These are phyloP conservation scores for Danio tinwini DNA, from an alignment of 2,797 vertebrate genomes.

Conservation along the genomic window DNA sequence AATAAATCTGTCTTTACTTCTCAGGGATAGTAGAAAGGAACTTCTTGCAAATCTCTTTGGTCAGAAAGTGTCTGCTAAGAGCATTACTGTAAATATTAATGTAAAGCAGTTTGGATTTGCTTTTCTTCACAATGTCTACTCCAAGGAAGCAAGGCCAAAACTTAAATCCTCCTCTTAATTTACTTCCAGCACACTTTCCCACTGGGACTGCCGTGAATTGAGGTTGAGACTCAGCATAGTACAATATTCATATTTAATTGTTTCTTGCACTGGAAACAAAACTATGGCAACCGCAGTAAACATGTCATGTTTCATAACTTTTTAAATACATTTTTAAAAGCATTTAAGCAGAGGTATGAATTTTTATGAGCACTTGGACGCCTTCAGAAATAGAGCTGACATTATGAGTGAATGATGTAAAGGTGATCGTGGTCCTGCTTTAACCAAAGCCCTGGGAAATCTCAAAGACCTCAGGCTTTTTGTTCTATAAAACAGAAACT, in stretches of 20 bases:
- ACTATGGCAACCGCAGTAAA: slow-evolving; percentile 70
- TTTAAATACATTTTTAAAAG: slow-evolving; percentile 75
- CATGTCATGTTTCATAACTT: slow-evolving; percentile 73
- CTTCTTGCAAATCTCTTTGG: slow-evolving; percentile 33
- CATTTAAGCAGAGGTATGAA: slow-evolving; percentile 65
- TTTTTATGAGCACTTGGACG: slow-evolving; percentile 71
- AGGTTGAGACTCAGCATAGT: slow-evolving; percentile 48
- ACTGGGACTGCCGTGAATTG: slow-evolving; percentile 50
- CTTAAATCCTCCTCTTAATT: slow-evolving; percentile 56
- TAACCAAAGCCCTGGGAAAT: slow-evolving; percentile 57
- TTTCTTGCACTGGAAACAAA: slow-evolving; percentile 71
- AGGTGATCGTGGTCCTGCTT: slow-evolving; percentile 65
- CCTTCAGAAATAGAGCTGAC: slow-evolving; percentile 74
- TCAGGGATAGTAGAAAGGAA: background rate
- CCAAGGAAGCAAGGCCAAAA: slow-evolving; percentile 22
- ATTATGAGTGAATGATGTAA: slow-evolving; percentile 71
- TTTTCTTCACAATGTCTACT: slow-evolving; percentile 24
- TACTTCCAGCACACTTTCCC: slow-evolving; percentile 32
- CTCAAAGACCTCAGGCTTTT: background rate
- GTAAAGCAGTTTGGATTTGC: slow-evolving; percentile 44
- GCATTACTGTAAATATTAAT: slow-evolving; percentile 44
- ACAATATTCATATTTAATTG: slow-evolving; percentile 66
- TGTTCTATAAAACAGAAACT: background rate
- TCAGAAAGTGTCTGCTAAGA: slow-evolving; percentile 30
- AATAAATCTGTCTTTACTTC: slow-evolving; percentile 7